These are phyloP conservation scores for Panzeria rudis DNA, from an alignment of 2,888 invertebrate species.

Conservation along the genomic window DNA sequence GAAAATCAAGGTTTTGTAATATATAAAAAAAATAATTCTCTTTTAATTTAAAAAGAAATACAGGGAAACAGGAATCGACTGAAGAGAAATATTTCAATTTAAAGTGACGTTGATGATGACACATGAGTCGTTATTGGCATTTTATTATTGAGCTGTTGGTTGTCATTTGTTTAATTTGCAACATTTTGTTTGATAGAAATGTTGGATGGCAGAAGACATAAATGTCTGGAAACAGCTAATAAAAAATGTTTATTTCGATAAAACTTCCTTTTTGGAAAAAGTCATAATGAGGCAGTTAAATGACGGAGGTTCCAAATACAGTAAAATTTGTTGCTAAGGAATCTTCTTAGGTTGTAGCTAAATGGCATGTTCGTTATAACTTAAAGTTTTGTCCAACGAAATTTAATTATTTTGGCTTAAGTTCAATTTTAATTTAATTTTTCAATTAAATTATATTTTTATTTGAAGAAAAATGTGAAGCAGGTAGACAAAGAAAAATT, in stretches of 20 bases:
- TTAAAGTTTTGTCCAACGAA: too few relatives aligned
- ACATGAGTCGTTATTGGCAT: constrained; percentile 65
- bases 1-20: constrained; percentile 6
- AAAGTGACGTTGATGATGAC: constrained; percentile 65
- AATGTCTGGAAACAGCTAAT: neutral
- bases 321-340: too few relatives aligned
- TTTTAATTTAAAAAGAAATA: neutral
- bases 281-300: too few relatives aligned
- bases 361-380: too few relatives aligned
- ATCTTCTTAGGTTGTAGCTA: too few relatives aligned
- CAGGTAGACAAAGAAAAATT: too few relatives aligned
- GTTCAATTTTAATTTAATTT: too few relatives aligned
- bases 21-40: neutral
- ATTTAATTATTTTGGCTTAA: too few relatives aligned
- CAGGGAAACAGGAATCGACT: constrained; percentile 31
- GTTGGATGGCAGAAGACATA: neutral
- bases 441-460: too few relatives aligned
- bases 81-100: constrained; percentile 56
- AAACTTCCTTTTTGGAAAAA: too few relatives aligned
- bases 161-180: constrained; percentile 47
- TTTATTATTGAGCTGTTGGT: constrained; percentile 62
- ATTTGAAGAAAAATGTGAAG: too few relatives aligned
- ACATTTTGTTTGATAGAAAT: constrained; percentile 34
- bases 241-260: neutral
- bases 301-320: too few relatives aligned